These are phyloP conservation scores for Gasteruption jaculator DNA, from an alignment of 2,888 invertebrate genomes.

Conservation along the genomic window DNA sequence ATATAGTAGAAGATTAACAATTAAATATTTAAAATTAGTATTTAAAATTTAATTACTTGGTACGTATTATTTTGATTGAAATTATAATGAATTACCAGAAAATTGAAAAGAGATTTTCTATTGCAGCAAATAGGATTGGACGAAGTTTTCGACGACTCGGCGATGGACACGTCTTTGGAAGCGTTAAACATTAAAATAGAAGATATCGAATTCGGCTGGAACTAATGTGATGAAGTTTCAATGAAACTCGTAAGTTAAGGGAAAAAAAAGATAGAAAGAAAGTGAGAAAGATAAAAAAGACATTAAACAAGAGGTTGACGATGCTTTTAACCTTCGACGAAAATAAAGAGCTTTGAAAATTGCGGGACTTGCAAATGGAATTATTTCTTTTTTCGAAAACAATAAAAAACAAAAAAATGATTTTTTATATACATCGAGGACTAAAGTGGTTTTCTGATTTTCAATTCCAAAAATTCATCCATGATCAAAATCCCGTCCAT, in stretches of 20 bases:
- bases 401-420: neutral
- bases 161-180: conserved; percentile 41
- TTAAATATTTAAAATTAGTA: neutral
- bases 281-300: no score
- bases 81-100: neutral
- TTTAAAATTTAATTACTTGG: conserved; percentile 1
- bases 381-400: neutral
- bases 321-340: no score
- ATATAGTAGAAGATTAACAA: neutral
- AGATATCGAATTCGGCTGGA: conserved; percentile 44
- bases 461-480: neutral
- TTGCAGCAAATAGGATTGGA: conserved; percentile 38
- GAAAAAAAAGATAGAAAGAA: no score
- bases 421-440: conserved; percentile 1
- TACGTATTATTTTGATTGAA: conserved; percentile 5
- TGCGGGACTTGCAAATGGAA: no score
- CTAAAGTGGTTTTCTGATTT: neutral
- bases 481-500: conserved; percentile 4
- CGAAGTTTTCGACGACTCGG: conserved; percentile 36
- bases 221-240: no score
- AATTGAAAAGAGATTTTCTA: conserved; percentile 6
- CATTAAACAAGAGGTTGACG: no score
- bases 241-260: no score
- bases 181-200: conserved; percentile 44
- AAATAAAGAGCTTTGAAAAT: no score